These are phyloP conservation scores for Anguilla pacifica DNA, from an alignment of 2,797 vertebrate genomes.

Conservation along the genomic window DNA sequence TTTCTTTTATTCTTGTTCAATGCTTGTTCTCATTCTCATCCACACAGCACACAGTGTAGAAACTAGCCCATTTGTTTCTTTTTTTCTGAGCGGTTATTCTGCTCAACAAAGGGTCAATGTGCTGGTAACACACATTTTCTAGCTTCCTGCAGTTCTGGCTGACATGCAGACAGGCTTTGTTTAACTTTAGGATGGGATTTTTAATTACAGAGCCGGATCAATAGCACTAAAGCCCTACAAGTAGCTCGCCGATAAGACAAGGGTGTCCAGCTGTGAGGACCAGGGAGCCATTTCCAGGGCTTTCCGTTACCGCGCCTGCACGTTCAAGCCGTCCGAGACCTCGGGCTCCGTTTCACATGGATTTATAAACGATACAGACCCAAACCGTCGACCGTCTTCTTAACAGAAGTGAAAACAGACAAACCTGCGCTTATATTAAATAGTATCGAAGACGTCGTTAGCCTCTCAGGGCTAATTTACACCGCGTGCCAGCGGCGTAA, in stretches of 20 bases:
- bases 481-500: not conserved
- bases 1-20: not conserved
- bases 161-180: slow-evolving; percentile 39
- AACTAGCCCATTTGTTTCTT: slow-evolving; percentile 47
- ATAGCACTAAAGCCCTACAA: slow-evolving; percentile 18
- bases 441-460: slow-evolving; percentile 2
- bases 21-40: not conserved
- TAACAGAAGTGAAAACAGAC: not conserved
- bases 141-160: slow-evolving; percentile 47
- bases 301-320: not conserved
- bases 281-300: slow-evolving; percentile 8
- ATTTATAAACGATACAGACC: not conserved
- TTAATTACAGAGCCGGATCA: slow-evolving; percentile 42
- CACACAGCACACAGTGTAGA: not conserved
- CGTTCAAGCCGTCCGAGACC: not conserved
- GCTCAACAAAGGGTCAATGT: slow-evolving; percentile 46
- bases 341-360: not conserved
- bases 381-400: not conserved
- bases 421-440: not conserved
- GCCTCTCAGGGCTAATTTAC: not conserved
- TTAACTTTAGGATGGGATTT: slow-evolving; percentile 27
- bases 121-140: slow-evolving; percentile 55
- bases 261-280: slow-evolving; percentile 8
- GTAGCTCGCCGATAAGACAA: slow-evolving; percentile 30
- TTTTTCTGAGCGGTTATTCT: slow-evolving; percentile 37